Evolutionary conservation across 2,113 vertebrate species (phyloP).

Genomic region (Engystomops pustulosus): DNA sequence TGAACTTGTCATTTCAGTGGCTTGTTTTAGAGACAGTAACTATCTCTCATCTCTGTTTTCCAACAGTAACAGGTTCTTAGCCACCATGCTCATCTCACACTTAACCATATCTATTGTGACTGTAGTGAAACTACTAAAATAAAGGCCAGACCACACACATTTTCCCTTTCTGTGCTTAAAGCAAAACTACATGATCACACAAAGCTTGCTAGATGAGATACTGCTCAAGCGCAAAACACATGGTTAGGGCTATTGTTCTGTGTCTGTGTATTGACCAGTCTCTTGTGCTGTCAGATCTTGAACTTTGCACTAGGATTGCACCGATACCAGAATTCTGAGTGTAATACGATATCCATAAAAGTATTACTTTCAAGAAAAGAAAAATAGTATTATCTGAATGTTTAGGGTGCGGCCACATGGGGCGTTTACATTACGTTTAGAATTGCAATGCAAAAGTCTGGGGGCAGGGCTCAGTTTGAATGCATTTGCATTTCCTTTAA

Average conservation of each 20-base stretch:
- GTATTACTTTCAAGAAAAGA: too few species aligned
- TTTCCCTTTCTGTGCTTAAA: constrained; percentile 31
- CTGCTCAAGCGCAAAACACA: constrained; percentile 35
- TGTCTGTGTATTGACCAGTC: constrained; percentile 15
- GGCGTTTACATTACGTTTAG: too few species aligned
- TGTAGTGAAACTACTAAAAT: constrained; percentile 47
- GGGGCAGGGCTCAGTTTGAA: too few species aligned
- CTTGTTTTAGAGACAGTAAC: constrained; percentile 30
- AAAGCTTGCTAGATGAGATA: constrained; percentile 7
- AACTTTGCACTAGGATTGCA: constrained; percentile 42
- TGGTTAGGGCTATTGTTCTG: constrained; percentile 7
- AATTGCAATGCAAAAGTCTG: too few species aligned
- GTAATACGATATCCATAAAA: too few species aligned
- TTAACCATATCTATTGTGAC: constrained; percentile 44
- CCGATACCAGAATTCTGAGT: too few species aligned
- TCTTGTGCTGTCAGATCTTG: constrained; percentile 15
- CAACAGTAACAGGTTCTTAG: constrained; percentile 30
- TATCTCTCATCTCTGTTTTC: constrained; percentile 44
- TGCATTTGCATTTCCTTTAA: too few species aligned
- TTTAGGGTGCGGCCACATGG: too few species aligned
- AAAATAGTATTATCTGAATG: too few species aligned
- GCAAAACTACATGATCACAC: constrained; percentile 50
- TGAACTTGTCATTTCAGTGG: constrained; percentile 41
- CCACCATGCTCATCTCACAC: constrained; percentile 9
- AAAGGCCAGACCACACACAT: constrained; percentile 52